Percentiles rank a stretch among this genome's conserved stretches.
phyloP scores from a whole-genome alignment of 2,113 vertebrate genomes.

The Scomber colias region DNA sequence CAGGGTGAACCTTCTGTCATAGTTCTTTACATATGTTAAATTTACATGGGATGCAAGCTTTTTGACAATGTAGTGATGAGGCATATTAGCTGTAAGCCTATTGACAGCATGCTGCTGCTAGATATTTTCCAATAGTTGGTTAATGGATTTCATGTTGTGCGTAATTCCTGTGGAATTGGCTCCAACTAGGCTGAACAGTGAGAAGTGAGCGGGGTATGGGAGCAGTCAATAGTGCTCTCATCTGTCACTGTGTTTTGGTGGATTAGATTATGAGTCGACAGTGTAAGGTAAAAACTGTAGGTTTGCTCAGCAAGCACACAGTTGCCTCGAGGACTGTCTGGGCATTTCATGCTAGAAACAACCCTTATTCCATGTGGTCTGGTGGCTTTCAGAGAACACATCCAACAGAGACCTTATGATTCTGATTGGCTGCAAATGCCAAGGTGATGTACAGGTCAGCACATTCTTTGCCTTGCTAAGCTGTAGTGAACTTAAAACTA shows the following conservation, averaged over 20 bases:
- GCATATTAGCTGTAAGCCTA: conserved; percentile 21
- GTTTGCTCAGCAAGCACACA: conserved; percentile 38
- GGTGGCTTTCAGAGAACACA: conserved; percentile 15
- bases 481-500: conserved; percentile 11
- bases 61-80: conserved; percentile 4
- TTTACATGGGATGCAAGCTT: background rate
- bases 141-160: conserved; percentile 77
- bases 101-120: conserved; percentile 45
- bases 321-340: conserved; percentile 27
- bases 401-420: conserved; percentile 5
- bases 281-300: conserved; percentile 17
- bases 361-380: conserved; percentile 27
- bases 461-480: background rate
- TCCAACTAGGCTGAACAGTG: conserved; percentile 59
- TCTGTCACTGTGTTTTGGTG: conserved; percentile 31
- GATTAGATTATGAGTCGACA: conserved; percentile 32
- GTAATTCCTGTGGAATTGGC: conserved; percentile 74
- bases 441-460: conserved; percentile 58
- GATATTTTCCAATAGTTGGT: conserved; percentile 55
- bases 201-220: background rate
- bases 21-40: background rate
- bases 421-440: conserved; percentile 53
- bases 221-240: conserved; percentile 29
- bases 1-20: background rate
- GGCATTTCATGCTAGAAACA: conserved; percentile 42